A percentile compares a stretch with the other conserved stretches of the same genome.
Evolutionary conservation across 2,888 invertebrate species (phyloP).

Genomic region (Liopterus haemorrhoidalis): DNA sequence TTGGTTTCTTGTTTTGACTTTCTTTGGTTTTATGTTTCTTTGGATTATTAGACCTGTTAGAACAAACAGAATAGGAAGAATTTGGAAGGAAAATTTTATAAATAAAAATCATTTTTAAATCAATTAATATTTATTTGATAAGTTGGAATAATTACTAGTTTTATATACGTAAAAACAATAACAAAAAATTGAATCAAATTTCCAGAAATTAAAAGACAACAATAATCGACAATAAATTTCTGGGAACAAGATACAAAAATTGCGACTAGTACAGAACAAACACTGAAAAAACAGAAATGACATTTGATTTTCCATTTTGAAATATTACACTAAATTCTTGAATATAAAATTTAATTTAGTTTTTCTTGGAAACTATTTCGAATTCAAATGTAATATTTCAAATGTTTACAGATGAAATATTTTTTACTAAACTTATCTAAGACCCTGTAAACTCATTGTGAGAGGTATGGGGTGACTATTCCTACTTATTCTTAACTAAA

Average conservation of each 20-base stretch:
- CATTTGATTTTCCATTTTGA: too few species aligned
- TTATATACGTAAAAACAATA: conserved; percentile 23
- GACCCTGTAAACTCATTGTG: conserved; percentile 23
- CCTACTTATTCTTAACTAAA: too few species aligned
- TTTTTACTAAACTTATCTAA: conserved; percentile 24
- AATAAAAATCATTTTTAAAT: conserved; percentile 12
- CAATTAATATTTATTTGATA: conserved; percentile 20
- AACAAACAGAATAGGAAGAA: too few species aligned
- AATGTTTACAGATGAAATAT: too few species aligned
- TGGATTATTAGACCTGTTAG: too few species aligned
- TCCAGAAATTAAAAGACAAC: conserved; percentile 23
- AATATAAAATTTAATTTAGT: conserved; percentile 13
- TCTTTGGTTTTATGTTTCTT: too few species aligned
- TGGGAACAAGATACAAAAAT: conserved; percentile 31
- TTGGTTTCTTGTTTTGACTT: too few species aligned
- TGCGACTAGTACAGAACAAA: conserved; percentile 42
- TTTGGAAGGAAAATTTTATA: neutral
- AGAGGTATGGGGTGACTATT: conserved; percentile 22
- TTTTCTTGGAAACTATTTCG: neutral
- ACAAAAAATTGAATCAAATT: conserved; percentile 30
- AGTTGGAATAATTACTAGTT: conserved; percentile 22
- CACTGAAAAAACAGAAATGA: conserved; percentile 38
- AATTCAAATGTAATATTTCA: too few species aligned
- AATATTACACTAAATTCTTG: conserved; percentile 20
- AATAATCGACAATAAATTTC: conserved; percentile 20